Conservation (phyloP, 2,797 vertebrate species). For the Acomys russatus region DNA sequence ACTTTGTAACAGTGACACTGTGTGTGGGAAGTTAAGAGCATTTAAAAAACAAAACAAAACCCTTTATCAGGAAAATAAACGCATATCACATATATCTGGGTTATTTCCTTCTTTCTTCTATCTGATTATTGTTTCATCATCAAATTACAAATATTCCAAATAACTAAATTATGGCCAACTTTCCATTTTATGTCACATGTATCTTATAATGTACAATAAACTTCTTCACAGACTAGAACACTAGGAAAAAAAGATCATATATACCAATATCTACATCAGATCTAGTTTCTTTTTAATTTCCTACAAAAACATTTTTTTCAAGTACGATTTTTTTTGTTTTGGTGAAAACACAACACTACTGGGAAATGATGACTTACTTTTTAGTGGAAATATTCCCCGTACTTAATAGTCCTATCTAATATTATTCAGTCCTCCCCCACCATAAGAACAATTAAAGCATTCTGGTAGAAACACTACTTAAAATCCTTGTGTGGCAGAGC, state of each 20-base stretch:
- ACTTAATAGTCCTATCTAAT: constrained; percentile 47
- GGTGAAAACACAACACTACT: constrained; percentile 64
- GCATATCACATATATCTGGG: neutral
- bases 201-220: constrained; percentile 56
- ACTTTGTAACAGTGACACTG: constrained; percentile 83
- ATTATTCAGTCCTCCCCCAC: constrained; percentile 66
- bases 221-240: constrained; percentile 36
- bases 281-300: constrained; percentile 47
- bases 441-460: constrained; percentile 53
- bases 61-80: constrained; percentile 80
- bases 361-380: constrained; percentile 44
- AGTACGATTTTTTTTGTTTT: constrained; percentile 43
- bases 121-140: constrained; percentile 41
- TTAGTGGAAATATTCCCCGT: constrained; percentile 22
- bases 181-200: constrained; percentile 40
- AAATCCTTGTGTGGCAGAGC: constrained; percentile 35
- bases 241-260: neutral
- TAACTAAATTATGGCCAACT: constrained; percentile 62
- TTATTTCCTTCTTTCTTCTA: constrained; percentile 53
- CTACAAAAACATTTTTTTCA: neutral
- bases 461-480: constrained; percentile 45
- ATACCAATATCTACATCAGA: constrained; percentile 37
- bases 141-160: constrained; percentile 52
- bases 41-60: constrained; percentile 58
- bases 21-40: constrained; percentile 88